Percentiles rank a stretch among this genome's conserved stretches.
phyloP scores from a whole-genome alignment of 2,888 invertebrate genomes.

The Caenorhabditis plicata region DNA sequence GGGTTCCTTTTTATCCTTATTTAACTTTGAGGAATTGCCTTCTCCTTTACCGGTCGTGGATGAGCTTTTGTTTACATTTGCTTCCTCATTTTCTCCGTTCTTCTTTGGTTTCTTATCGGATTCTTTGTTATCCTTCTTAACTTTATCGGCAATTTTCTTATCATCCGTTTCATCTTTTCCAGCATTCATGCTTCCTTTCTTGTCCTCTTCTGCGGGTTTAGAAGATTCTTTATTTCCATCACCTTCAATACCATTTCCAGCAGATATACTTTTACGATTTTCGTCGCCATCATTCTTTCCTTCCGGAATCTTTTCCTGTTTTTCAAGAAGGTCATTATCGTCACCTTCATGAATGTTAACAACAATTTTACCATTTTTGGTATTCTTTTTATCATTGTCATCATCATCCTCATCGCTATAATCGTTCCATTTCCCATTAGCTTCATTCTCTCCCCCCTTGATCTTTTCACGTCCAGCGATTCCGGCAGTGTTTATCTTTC shows the following conservation, averaged over 20 bases:
- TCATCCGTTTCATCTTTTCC: conserved; percentile 4
- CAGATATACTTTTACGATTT: conserved; percentile 4
- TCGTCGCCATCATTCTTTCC: conserved; percentile 2
- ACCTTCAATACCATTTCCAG: conserved; percentile 5
- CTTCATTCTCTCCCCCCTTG: conserved; percentile 1
- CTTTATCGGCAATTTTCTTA: conserved; percentile 1
- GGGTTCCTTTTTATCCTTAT: too few relatives aligned
- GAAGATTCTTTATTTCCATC: background rate
- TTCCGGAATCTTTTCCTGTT: conserved; percentile 6
- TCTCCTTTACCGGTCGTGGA: too few relatives aligned
- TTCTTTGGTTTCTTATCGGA: too few relatives aligned
- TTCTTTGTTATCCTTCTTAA: too few relatives aligned
- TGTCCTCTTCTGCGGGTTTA: conserved; percentile 1
- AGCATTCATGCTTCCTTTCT: background rate
- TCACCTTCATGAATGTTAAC: background rate
- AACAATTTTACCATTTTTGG: conserved; percentile 4
- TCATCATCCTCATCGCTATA: conserved; percentile 1
- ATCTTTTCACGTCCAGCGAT: too few relatives aligned
- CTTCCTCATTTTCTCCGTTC: too few relatives aligned
- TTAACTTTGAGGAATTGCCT: too few relatives aligned
- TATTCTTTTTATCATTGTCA: conserved; percentile 1
- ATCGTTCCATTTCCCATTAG: background rate
- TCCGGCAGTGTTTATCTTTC: background rate
- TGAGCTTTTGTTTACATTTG: too few relatives aligned
- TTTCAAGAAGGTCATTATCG: conserved; percentile 2